These are phyloP conservation scores for Arbacia lixula DNA, from an alignment of 53 echinoderm and acorn worm genomes.

Conservation along the genomic window DNA sequence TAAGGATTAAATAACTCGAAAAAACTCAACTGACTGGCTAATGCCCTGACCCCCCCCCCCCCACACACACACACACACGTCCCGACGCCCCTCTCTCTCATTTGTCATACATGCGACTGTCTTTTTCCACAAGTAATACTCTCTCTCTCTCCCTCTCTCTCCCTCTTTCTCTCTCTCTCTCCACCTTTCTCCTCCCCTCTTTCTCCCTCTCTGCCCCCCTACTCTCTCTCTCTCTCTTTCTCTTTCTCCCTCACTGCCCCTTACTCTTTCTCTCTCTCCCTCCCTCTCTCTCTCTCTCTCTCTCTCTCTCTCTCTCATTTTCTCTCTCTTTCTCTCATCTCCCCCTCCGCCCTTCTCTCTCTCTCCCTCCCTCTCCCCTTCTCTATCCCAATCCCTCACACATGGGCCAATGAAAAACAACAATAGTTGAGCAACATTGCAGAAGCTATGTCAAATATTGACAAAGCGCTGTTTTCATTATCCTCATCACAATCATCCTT, in stretches of 20 bases:
- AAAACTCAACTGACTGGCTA: not conserved
- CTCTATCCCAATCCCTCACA: not conserved
- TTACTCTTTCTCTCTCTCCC: too few relatives aligned
- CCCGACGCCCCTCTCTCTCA: not conserved
- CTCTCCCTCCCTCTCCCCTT: not conserved
- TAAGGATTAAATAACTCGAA: not conserved
- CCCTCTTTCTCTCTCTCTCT: not conserved
- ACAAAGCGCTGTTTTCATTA: too few relatives aligned
- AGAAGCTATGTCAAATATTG: too few relatives aligned
- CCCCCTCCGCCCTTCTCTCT: not conserved
- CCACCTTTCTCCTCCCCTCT: not conserved
- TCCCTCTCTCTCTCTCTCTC: not conserved
- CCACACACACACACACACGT: not conserved
- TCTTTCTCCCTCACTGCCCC: not conserved
- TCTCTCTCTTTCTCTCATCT: not conserved
- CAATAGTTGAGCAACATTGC: too few relatives aligned
- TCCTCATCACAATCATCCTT: too few relatives aligned
- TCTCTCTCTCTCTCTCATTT: too few relatives aligned
- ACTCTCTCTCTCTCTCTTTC: not conserved
- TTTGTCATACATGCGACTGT: not conserved
- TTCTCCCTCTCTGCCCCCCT: not conserved
- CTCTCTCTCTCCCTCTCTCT: not conserved
- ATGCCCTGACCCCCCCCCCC: not conserved
- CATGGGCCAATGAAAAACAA: too few relatives aligned
- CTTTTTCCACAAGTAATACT: not conserved